Percentiles rank a stretch among this genome's conserved stretches.
phyloP scores from a whole-genome alignment of 2,797 vertebrate species.

The Glossophaga mutica region DNA sequence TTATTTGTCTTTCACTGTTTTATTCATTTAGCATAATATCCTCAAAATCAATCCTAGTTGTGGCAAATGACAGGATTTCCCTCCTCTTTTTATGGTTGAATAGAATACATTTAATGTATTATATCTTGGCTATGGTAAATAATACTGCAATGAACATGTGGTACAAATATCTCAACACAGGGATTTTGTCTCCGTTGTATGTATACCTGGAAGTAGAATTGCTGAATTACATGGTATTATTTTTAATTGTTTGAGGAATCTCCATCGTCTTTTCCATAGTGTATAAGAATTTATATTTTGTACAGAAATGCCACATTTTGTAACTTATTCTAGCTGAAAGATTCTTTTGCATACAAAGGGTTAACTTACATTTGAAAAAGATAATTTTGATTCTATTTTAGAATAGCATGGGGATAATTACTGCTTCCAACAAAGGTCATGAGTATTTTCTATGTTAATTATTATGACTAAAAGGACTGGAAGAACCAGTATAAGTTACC shows the following conservation, averaged over 20 bases:
- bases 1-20: neutral
- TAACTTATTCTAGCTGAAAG: neutral
- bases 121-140: neutral
- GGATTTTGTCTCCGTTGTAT: neutral
- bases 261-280: neutral
- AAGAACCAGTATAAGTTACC: neutral
- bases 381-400: neutral
- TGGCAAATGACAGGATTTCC: neutral
- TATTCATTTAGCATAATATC: neutral
- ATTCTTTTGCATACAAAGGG: neutral
- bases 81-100: neutral
- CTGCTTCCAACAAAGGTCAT: neutral
- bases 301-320: neutral
- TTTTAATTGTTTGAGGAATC: neutral
- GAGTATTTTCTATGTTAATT: neutral
- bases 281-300: neutral
- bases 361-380: neutral
- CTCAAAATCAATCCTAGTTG: neutral
- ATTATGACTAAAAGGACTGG: neutral
- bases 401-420: neutral
- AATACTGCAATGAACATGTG: neutral
- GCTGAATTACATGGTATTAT: neutral
- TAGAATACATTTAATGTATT: neutral
- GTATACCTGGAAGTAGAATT: neutral
- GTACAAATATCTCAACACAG: neutral